Percentiles rank a stretch among this genome's conserved stretches.
Conservation (phyloP, 2,888 invertebrate species). For the Campopleginae sp. region DNA sequence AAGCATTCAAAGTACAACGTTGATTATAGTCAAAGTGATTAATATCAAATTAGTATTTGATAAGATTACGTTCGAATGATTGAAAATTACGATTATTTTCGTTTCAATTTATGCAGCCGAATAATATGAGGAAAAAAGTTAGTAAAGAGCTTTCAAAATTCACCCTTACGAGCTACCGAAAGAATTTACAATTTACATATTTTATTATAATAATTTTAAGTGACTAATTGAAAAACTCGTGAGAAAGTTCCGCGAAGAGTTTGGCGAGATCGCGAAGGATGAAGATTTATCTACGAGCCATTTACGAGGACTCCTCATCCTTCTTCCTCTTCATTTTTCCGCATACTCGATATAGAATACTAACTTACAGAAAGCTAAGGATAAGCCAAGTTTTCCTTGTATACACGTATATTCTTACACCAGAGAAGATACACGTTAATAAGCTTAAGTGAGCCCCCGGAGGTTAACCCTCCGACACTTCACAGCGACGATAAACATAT, state of each 20-base stretch:
- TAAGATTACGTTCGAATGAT: not conserved
- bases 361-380: conserved; percentile 45
- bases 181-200: too few relatives aligned
- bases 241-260: conserved; percentile 44
- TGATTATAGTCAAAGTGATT: not conserved
- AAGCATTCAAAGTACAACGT: not conserved
- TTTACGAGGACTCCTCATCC: conserved; percentile 2
- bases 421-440: conserved; percentile 45
- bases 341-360: conserved; percentile 23
- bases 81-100: not conserved
- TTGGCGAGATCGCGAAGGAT: conserved; percentile 20
- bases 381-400: conserved; percentile 39
- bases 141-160: not conserved
- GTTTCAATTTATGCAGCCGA: not conserved
- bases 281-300: conserved; percentile 36
- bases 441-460: conserved; percentile 53
- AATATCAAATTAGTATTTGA: not conserved
- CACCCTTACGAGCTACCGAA: not conserved
- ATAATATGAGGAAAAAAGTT: not conserved
- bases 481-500: not conserved
- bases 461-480: conserved; percentile 65
- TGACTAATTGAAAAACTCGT: conserved; percentile 11
- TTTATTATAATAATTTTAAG: not conserved
- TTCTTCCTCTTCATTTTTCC: not conserved
- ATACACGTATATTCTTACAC: conserved; percentile 3